phyloP scores from a whole-genome alignment of 2,113 vertebrate genomes.

The Garra rufa region DNA sequence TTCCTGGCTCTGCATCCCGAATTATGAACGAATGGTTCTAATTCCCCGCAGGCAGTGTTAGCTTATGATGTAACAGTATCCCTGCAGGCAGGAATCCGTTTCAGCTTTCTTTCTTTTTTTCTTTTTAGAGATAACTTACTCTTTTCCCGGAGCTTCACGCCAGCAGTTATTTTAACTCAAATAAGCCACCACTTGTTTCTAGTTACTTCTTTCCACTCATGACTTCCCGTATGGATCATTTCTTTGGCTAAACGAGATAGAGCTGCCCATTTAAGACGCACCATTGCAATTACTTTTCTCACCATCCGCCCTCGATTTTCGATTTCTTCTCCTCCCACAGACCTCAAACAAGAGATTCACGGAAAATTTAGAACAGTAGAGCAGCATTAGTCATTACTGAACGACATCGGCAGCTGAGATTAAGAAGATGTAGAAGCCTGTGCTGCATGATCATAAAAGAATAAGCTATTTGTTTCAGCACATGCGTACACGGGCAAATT shows the following conservation, averaged over 20 bases:
- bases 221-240: not conserved
- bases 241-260: conserved; percentile 28
- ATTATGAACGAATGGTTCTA: not conserved
- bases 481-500: not conserved
- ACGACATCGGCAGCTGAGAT: not conserved
- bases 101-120: conserved; percentile 6
- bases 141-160: not conserved
- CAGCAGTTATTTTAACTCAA: conserved; percentile 28
- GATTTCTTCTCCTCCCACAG: conserved; percentile 23
- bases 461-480: not conserved
- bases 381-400: conserved; percentile 42
- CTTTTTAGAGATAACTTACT: not conserved
- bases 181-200: conserved; percentile 1
- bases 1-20: not conserved
- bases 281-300: conserved; percentile 38
- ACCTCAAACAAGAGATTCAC: conserved; percentile 22
- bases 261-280: conserved; percentile 22
- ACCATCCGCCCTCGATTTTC: conserved; percentile 21
- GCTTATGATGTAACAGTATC: conserved; percentile 15
- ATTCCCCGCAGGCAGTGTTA: conserved; percentile 11
- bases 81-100: not conserved
- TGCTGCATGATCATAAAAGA: not conserved
- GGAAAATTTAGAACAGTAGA: conserved; percentile 18
- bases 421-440: not conserved
- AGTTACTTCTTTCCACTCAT: not conserved